phyloP scores from a whole-genome alignment of 2,888 invertebrate genomes.

The Agapostemon virescens region DNA sequence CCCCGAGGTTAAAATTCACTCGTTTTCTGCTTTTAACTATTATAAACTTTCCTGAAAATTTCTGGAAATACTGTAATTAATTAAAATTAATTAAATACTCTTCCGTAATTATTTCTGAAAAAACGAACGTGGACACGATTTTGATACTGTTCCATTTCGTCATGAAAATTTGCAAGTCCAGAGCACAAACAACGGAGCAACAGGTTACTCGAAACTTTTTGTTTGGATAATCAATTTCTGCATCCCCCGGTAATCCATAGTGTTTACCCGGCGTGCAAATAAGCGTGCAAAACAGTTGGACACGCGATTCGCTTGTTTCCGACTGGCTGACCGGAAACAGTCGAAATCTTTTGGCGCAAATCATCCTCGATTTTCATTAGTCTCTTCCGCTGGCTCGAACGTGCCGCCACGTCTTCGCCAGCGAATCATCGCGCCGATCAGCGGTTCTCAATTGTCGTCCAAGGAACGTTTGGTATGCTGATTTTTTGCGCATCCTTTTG shows the following conservation, averaged over 20 bases:
- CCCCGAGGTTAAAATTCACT: not conserved
- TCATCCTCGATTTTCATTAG: slow-evolving; percentile 33
- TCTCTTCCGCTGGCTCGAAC: slow-evolving; percentile 28
- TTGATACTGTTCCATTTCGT: not conserved
- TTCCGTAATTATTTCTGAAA: not conserved
- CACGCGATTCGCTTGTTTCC: slow-evolving; percentile 26
- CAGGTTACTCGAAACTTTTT: not conserved
- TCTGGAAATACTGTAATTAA: too few relatives aligned
- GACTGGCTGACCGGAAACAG: slow-evolving; percentile 1
- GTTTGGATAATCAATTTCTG: not conserved
- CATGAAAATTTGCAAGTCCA: not conserved
- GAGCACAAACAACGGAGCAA: not conserved
- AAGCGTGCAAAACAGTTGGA: slow-evolving; percentile 4
- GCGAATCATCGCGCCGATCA: slow-evolving; percentile 25
- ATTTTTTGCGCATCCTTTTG: not conserved
- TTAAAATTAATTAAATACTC: too few relatives aligned
- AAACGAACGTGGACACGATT: not conserved
- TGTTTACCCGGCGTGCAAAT: not conserved
- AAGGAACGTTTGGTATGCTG: not conserved
- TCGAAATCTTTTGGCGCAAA: slow-evolving; percentile 42
- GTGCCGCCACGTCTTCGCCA: slow-evolving; percentile 18
- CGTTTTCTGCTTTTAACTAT: not conserved
- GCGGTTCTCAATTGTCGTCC: slow-evolving; percentile 35
- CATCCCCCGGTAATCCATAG: not conserved
- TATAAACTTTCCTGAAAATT: not conserved